Evolutionary conservation across 2,113 vertebrate genomes (phyloP).

Genomic region (Daubentonia madagascariensis): DNA sequence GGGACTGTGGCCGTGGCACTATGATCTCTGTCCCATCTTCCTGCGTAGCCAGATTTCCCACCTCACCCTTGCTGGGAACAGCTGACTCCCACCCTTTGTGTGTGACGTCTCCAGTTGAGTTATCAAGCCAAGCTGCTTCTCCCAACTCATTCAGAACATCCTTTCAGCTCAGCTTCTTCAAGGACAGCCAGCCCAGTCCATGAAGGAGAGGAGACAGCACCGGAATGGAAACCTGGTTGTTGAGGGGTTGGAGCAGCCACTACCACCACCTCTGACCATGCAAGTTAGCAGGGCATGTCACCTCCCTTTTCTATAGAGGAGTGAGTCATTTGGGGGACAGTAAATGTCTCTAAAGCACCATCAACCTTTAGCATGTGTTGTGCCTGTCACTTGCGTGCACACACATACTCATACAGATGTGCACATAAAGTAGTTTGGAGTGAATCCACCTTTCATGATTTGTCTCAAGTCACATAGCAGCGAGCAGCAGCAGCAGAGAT

Average conservation of each 20-base stretch:
- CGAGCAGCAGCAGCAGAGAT: background rate
- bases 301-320: background rate
- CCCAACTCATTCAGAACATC: background rate
- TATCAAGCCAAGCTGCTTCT: accelerated
- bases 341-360: background rate
- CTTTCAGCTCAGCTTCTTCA: background rate
- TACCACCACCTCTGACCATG: accelerated
- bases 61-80: background rate
- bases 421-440: no score
- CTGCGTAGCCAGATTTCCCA: background rate
- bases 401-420: no score
- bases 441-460: background rate
- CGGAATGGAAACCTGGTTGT: no score
- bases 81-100: background rate
- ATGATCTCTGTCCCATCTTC: accelerated
- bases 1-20: accelerated
- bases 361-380: accelerated
- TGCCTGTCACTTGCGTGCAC: background rate
- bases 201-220: accelerated
- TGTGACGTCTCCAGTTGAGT: background rate
- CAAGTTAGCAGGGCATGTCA: accelerated
- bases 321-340: background rate
- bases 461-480: background rate
- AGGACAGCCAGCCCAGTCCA: background rate
- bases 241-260: background rate